These are phyloP conservation scores for Chitala chitala DNA, from an alignment of 2,113 vertebrate genomes.

Conservation along the genomic window DNA sequence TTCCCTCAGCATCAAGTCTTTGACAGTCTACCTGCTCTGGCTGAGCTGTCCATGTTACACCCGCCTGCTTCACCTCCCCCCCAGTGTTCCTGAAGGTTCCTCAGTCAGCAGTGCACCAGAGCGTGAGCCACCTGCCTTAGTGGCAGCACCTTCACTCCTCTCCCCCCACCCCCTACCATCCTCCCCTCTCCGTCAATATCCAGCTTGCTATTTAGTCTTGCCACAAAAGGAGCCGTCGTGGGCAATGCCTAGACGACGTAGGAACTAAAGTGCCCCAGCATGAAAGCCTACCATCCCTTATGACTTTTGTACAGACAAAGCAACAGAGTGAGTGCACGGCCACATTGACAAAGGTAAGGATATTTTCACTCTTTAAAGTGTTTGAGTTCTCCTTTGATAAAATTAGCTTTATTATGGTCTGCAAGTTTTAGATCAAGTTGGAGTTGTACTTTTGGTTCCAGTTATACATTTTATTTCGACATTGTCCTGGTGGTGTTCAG, in stretches of 20 bases:
- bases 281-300: neutral
- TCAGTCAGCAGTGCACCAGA: neutral
- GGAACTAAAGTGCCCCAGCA: neutral
- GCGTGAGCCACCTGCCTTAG: slow-evolving; percentile 2
- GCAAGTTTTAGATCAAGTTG: neutral
- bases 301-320: neutral
- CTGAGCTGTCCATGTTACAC: neutral
- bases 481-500: no score
- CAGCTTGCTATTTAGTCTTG: neutral
- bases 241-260: neutral
- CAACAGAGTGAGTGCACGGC: neutral
- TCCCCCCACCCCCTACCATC: neutral
- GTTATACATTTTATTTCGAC: no score
- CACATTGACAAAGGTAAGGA: neutral
- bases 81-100: neutral
- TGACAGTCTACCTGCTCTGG: neutral
- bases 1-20: neutral
- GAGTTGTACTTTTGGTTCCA: neutral
- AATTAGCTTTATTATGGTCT: neutral
- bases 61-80: neutral
- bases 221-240: neutral
- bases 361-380: neutral
- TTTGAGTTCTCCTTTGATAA: neutral
- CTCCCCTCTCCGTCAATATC: neutral
- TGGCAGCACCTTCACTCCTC: neutral